Base-by-base conservation (phyloP, 1,140 invertebrate species). In the Theocolax elegans region DNA sequence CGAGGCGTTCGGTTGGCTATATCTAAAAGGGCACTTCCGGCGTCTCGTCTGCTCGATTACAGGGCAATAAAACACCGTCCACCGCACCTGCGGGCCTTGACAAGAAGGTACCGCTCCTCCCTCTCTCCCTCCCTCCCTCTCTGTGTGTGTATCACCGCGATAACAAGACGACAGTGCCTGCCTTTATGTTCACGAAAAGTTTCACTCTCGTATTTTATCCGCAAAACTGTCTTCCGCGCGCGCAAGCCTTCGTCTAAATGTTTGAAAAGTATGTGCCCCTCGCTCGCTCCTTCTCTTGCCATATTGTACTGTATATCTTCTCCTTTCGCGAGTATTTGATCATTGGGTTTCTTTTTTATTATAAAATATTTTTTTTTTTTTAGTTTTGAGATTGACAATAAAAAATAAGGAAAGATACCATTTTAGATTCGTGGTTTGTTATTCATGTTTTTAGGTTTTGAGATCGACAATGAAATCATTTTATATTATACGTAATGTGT, bases 11-110 rank as follows among this genome's bases (percentile, higher is more conserved):
- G 4, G 31, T 35, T 35, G n/a, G 10, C 31, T 35, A 35, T 35
- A 35, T 35, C 31, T 35, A 35, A 6, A 10, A 35, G 31, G 10
- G 4, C 10, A 35, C 31, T 35, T 35, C 31, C 53, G 31, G 31
- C 77, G 75, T 78, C 76, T 75, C 72, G 76, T 40, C 74, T 76
- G 68, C 77, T 82, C 80, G 81, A 82, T 81, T 83, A 77, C 75
- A 74, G 67, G 58, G 77, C 78, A 79, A 82, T 83, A 84, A 84
- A 84, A 80, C 75, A 80, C 71, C 73, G 72, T 72, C 73, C 58
- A 73, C 75, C 25, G 73, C 81, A 84, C 81, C 82, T 84, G 82
- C 80, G 77, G 69, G 73, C 72, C 72, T 67, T 59, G 69, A 71
- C 69, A 42, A 53, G 60, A 25, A 49, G 60, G 56, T 46, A 44